phyloP scores from a whole-genome alignment of 2,797 vertebrate species.

The Emydoidea blandingii region DNA sequence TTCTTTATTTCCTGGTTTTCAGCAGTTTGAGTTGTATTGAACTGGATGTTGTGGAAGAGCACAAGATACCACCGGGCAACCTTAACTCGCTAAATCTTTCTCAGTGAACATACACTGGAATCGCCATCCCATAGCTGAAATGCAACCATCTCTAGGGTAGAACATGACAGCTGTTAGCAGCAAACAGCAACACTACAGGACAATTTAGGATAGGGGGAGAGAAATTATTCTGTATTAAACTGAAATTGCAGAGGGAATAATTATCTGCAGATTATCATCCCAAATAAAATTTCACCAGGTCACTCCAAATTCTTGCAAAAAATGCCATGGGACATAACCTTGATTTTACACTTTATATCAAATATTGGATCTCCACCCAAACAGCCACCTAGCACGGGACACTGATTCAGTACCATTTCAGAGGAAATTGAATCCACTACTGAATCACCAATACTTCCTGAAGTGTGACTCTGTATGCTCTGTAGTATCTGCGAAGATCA shows the following conservation, averaged over 20 bases:
- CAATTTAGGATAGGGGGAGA: no score
- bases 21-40: no score
- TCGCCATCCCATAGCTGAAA: no score
- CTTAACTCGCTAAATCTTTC: no score
- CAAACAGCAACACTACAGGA: no score
- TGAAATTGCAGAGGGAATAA: neutral
- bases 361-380: neutral
- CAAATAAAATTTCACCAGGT: neutral
- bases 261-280: neutral
- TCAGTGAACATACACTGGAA: no score
- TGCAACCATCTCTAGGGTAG: no score
- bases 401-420: slow-evolving; percentile 1
- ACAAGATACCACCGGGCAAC: no score
- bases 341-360: neutral
- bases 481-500: neutral
- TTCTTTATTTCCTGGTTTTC: no score
- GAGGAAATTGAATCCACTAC: slow-evolving; percentile 22
- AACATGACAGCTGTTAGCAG: no score
- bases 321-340: neutral
- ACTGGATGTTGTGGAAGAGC: no score
- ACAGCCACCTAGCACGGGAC: neutral
- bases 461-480: neutral
- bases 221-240: neutral
- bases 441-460: neutral
- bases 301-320: neutral